phyloP scores from a whole-genome alignment of 2,113 vertebrate genomes.

The Excalfactoria chinensis region DNA sequence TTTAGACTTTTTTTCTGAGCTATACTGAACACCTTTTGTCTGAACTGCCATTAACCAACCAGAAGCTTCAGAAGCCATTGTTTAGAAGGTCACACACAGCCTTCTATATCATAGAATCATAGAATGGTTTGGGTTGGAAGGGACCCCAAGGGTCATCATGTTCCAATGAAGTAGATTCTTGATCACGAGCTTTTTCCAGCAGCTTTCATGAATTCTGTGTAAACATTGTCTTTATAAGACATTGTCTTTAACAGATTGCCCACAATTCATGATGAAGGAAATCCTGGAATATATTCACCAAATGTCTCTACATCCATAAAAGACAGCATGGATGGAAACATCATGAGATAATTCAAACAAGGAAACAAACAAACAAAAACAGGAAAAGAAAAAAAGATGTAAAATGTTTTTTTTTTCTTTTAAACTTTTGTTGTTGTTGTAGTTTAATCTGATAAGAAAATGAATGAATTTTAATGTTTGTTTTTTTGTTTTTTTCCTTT shows the following conservation, averaged over 20 bases:
- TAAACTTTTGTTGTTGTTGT: not conserved
- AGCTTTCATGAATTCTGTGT: not conserved
- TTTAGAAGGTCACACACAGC: not conserved
- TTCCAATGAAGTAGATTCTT: too few relatives aligned
- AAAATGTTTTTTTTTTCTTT: too few relatives aligned
- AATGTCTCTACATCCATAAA: not conserved
- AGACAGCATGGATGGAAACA: not conserved
- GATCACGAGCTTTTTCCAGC: not conserved
- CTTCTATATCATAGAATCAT: not conserved
- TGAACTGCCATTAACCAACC: not conserved
- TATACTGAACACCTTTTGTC: fast-evolving
- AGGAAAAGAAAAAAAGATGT: not conserved
- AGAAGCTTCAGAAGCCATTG: not conserved
- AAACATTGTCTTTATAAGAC: not conserved
- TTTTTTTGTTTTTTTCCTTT: too few relatives aligned
- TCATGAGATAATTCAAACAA: not conserved
- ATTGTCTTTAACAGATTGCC: fast-evolving
- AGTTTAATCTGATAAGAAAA: not conserved
- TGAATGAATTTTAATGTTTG: not conserved
- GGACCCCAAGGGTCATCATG: too few relatives aligned
- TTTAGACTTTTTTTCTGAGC: not conserved
- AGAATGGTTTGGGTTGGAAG: too few relatives aligned
- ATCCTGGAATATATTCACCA: not conserved
- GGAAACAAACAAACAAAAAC: not conserved
- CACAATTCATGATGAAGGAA: not conserved